A percentile compares a stretch with the other conserved stretches of the same genome.
Evolutionary conservation across 2,113 vertebrate species (phyloP).

Genomic region (Prunella fulvescens): DNA sequence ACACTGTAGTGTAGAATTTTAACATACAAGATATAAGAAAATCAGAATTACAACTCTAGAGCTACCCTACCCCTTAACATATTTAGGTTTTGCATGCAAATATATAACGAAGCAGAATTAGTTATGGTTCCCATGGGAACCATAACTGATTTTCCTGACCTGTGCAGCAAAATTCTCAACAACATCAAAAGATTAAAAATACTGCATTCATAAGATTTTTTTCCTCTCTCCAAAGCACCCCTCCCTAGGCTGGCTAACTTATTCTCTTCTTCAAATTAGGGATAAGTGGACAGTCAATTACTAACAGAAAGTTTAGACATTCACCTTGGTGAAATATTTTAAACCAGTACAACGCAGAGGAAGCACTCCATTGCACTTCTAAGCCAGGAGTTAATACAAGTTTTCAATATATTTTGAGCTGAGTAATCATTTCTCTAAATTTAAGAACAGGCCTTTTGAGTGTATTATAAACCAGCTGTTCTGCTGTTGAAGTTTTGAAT

Average conservation of each 20-base stretch:
- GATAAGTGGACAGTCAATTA: background rate
- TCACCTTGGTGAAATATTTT: background rate
- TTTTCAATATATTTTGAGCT: background rate
- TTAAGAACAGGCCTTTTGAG: background rate
- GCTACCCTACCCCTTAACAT: background rate
- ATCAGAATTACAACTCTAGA: background rate
- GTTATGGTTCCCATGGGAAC: conserved; percentile 64
- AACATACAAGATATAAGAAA: background rate
- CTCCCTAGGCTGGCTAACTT: background rate
- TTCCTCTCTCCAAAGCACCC: background rate
- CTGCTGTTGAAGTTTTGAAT: background rate
- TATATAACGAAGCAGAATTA: conserved; percentile 29
- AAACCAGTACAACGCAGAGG: background rate
- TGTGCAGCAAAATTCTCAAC: conserved; percentile 21
- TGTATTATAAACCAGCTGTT: background rate
- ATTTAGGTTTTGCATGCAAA: conserved; percentile 24
- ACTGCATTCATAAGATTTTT: background rate
- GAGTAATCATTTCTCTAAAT: background rate
- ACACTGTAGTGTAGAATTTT: background rate
- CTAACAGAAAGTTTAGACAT: background rate
- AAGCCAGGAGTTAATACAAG: background rate
- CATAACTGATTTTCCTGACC: conserved; percentile 57
- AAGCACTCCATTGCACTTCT: background rate
- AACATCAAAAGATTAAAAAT: conserved; percentile 23
- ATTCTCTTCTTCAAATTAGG: background rate